Percentiles rank a stretch among this genome's conserved stretches.
These are phyloP conservation scores for Myopa testacea DNA, from an alignment of 2,888 invertebrate species.

Conservation along the genomic window DNA sequence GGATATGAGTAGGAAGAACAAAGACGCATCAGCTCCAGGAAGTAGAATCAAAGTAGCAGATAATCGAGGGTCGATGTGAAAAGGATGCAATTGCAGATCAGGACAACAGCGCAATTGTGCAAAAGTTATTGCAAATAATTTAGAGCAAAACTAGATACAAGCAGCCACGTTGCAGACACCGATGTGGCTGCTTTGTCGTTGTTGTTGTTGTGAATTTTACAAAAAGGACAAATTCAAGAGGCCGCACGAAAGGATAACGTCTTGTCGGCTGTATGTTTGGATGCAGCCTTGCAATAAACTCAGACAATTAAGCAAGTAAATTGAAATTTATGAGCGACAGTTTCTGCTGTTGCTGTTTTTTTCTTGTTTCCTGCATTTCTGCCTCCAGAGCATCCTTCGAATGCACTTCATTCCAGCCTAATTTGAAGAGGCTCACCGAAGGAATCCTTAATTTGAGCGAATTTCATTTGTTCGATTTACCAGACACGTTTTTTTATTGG, in stretches of 20 bases:
- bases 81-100: conserved; percentile 28
- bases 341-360: conserved; percentile 43
- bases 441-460: neutral
- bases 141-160: conserved; percentile 54
- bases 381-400: neutral
- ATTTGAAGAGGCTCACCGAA: neutral
- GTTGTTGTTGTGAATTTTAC: neutral
- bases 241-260: conserved; percentile 38
- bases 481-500: neutral
- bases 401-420: neutral
- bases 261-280: conserved; percentile 43
- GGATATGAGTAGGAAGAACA: conserved; percentile 18
- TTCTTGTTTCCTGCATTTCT: neutral
- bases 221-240: conserved; percentile 22
- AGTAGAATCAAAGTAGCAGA: conserved; percentile 54
- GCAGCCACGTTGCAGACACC: too few species aligned
- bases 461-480: neutral
- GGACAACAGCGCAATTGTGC: conserved; percentile 40
- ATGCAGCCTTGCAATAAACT: conserved; percentile 59
- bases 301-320: conserved; percentile 63
- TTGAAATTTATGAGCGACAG: conserved; percentile 64
- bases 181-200: neutral
- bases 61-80: conserved; percentile 44
- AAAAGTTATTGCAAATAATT: conserved; percentile 63
- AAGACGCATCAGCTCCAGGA: conserved; percentile 44